Evolutionary conservation across 2,797 vertebrate genomes (phyloP).

Genomic region (Malurus splendens): DNA sequence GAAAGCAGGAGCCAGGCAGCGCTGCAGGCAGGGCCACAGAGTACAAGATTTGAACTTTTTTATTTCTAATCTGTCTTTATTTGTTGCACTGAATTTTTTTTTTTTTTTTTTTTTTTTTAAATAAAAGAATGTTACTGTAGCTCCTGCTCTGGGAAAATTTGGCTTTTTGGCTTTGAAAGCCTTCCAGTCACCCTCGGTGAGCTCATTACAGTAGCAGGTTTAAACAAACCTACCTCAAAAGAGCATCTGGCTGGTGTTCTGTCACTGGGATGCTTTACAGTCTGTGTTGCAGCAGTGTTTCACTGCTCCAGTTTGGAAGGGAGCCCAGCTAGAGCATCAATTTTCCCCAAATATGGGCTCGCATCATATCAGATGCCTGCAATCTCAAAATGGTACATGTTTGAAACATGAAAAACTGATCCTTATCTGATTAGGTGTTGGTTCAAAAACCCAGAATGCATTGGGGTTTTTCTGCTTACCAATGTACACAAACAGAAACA

Average conservation of each 20-base stretch:
- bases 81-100: not conserved
- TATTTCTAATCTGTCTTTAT: not conserved
- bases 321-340: not conserved
- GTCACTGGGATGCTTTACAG: not conserved
- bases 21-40: too few relatives aligned
- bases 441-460: not conserved
- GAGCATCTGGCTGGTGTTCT: not conserved
- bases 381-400: not conserved
- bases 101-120: not conserved
- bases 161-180: not conserved
- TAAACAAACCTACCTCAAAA: not conserved
- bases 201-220: not conserved
- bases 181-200: not conserved
- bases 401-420: not conserved
- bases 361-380: not conserved
- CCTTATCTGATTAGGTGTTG: not conserved
- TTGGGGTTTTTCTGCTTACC: not conserved
- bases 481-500: not conserved
- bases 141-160: not conserved
- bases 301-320: not conserved
- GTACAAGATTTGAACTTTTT: not conserved
- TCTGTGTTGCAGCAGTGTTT: not conserved
- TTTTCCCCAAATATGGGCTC: not conserved
- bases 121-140: not conserved
- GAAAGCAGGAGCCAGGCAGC: not conserved